Evolutionary conservation across 92 coral and sea anemone genomes (phyloP), one percentile per base, ranked within the genome.

Genomic region (Hydrozoanthus gracilis): DNA sequence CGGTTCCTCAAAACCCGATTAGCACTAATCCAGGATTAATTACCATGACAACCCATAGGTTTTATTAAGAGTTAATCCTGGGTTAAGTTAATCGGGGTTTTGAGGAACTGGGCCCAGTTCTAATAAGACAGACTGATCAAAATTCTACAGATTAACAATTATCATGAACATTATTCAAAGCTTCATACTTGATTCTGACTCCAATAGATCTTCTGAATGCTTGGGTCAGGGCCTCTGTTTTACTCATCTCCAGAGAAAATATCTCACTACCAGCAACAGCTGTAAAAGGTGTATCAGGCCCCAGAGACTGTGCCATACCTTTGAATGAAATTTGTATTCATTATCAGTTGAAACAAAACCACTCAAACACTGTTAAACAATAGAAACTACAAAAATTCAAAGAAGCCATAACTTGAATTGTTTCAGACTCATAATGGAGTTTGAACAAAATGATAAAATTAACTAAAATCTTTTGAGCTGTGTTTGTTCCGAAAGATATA

Each of bases 301-400:
- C 99, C 71, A 96, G 92, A 4, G 99, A 96, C 89, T 96, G 99
- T 17, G 99, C 99, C 99, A 96, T 96, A n/a, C 98, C 98, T 96
- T 61, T 4, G 44, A 2, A 27, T 27, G 39, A 27, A 27, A 27
- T 27, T 27, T 27, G 2, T 27, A 70, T 10, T 18, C 8, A 54
- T 54, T 54, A 69, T 6, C n/a, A 7, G 75, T 70, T 70, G 9
- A 70, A 70, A 70, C 16, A 7, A 70, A 8, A 18, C 48, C 1
- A 70, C 12, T 7, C 11, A 2, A 70, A 18, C 8, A 44, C 75
- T 1, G 9, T 2, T 70, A 15, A 17, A 17, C 35, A 35, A 73
- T 44, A 73, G 51, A 13, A 46, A 73, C 5, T 15, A 47, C n/a
- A n/a, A n/a, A n/a, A n/a, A n/a, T 5, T 54, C 60, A 54, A 54